A percentile compares a stretch with the other conserved stretches of the same genome.
phyloP scores from a whole-genome alignment of 2,888 invertebrate genomes.

The Drosophila mimica region DNA sequence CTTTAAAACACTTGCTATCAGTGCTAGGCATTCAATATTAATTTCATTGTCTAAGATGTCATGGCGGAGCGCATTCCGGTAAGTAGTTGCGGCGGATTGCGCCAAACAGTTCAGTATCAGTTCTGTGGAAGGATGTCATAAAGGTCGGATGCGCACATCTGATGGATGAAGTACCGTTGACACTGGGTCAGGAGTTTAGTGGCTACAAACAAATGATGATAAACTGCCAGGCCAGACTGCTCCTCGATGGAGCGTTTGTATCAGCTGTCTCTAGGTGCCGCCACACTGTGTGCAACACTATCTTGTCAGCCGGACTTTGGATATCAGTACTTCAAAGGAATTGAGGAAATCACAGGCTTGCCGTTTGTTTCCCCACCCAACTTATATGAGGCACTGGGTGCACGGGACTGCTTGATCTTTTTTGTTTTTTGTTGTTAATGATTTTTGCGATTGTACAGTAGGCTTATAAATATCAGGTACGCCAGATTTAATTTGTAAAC shows the following conservation, averaged over 20 bases:
- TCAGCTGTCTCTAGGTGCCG: slow-evolving; percentile 96
- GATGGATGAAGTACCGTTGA: slow-evolving; percentile 96
- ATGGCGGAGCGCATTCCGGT: slow-evolving; percentile 97
- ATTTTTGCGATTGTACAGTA: slow-evolving; percentile 8
- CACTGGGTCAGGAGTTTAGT: slow-evolving; percentile 98
- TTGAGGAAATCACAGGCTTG: slow-evolving; percentile 91
- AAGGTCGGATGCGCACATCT: slow-evolving; percentile 95
- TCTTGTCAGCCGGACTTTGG: slow-evolving; percentile 94
- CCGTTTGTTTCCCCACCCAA: slow-evolving; percentile 97
- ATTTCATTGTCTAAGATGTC: slow-evolving; percentile 53
- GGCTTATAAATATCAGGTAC: slow-evolving; percentile 17
- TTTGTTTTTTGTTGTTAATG: too few relatives aligned
- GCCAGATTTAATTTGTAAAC: not conserved
- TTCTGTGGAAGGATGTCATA: slow-evolving; percentile 94
- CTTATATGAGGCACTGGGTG: slow-evolving; percentile 98
- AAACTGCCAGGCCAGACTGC: slow-evolving; percentile 92
- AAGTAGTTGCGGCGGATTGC: slow-evolving; percentile 80
- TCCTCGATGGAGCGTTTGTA: slow-evolving; percentile 92
- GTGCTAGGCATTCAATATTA: not conserved
- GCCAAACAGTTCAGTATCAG: slow-evolving; percentile 44
- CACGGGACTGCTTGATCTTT: slow-evolving; percentile 97
- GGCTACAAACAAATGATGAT: slow-evolving; percentile 94
- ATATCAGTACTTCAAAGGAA: slow-evolving; percentile 92
- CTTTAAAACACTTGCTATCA: not conserved
- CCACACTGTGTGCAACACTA: slow-evolving; percentile 98